Evolutionary conservation across 2,797 vertebrate genomes (phyloP).

Genomic region (Notoglanidium macrostoma): DNA sequence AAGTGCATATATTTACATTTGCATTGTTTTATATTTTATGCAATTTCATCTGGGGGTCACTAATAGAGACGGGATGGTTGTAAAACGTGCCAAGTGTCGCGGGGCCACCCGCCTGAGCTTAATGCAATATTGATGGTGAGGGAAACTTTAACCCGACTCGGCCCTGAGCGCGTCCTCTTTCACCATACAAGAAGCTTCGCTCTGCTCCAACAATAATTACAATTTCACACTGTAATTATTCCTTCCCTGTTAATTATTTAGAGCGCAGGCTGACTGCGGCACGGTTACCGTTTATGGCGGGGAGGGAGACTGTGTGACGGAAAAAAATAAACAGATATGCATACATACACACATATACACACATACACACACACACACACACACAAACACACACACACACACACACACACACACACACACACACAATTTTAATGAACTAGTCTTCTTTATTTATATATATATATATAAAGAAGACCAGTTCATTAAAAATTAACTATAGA

Average conservation of each 20-base stretch:
- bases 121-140: constrained; percentile 76
- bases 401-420: no score
- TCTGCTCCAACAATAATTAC: constrained; percentile 83
- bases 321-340: not conserved
- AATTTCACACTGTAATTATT: constrained; percentile 93
- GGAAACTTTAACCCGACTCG: constrained; percentile 63
- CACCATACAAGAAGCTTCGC: constrained; percentile 71
- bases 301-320: constrained; percentile 63
- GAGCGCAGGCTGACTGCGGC: constrained; percentile 74
- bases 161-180: constrained; percentile 75
- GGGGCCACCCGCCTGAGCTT: constrained; percentile 63
- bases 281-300: constrained; percentile 71
- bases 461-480: no score
- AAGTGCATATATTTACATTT: not conserved
- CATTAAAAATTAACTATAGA: no score
- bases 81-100: constrained; percentile 51
- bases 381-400: not conserved
- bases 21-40: not conserved
- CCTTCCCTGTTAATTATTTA: constrained; percentile 89
- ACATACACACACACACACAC: not conserved
- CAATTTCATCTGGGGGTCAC: constrained; percentile 41
- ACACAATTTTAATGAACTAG: no score
- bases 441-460: no score
- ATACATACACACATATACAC: constrained; percentile 16
- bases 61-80: constrained; percentile 48